Percentiles rank a stretch among this genome's conserved stretches.
Conservation (phyloP, 2,888 invertebrate genomes). For the Coelopa pilipes region DNA sequence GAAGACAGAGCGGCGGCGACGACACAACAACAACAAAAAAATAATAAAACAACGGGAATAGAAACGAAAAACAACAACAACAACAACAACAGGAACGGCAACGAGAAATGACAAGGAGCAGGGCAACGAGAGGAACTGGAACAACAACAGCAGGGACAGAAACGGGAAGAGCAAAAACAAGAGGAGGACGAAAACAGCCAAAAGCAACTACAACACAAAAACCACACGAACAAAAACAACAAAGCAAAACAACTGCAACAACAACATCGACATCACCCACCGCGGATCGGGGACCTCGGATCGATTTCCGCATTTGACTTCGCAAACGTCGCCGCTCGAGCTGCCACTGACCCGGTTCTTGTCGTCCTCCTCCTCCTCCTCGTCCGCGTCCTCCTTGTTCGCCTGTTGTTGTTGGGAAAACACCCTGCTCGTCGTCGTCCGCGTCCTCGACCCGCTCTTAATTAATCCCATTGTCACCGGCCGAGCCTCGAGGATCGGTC, state of each 20-base stretch:
- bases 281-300: no score
- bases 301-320: no score
- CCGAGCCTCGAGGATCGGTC: background rate
- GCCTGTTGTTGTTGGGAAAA: background rate
- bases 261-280: background rate
- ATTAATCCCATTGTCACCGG: slow-evolving; percentile 32
- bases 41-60: no score
- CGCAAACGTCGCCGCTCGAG: no score
- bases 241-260: no score
- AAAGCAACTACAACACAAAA: no score
- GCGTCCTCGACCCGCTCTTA: slow-evolving; percentile 1
- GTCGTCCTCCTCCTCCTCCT: no score
- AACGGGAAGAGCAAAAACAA: background rate
- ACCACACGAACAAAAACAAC: no score
- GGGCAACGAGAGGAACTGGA: no score
- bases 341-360: no score
- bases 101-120: background rate
- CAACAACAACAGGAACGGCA: background rate
- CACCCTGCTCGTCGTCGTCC: slow-evolving; percentile 19
- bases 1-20: background rate
- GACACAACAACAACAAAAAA: no score
- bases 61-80: background rate
- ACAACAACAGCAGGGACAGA: background rate
- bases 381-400: no score
- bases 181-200: background rate